Evolutionary conservation across 2,113 vertebrate genomes (phyloP).

Genomic region (Siniperca chuatsi): DNA sequence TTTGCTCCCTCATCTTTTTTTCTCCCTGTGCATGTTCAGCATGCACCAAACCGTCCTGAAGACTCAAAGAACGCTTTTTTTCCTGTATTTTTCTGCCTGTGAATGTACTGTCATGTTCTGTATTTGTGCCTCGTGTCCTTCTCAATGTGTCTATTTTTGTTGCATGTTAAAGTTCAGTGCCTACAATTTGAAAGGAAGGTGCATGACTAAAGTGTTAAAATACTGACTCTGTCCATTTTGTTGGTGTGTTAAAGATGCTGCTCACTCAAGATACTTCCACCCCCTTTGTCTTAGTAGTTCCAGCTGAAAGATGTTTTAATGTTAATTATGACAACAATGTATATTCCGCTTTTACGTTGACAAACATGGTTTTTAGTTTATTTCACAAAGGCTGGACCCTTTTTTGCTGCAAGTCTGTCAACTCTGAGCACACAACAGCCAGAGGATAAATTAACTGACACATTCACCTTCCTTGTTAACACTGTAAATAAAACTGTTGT

Average conservation of each 20-base stretch:
- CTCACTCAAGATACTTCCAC: constrained; percentile 56
- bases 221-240: constrained; percentile 59
- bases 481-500: constrained; percentile 84
- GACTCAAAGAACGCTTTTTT: constrained; percentile 61
- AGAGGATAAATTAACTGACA: constrained; percentile 58
- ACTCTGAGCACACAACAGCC: constrained; percentile 65
- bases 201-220: constrained; percentile 76
- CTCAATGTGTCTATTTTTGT: constrained; percentile 42
- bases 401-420: constrained; percentile 67
- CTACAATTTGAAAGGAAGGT: constrained; percentile 45
- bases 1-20: neutral
- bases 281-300: constrained; percentile 49
- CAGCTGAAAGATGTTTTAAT: constrained; percentile 47
- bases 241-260: constrained; percentile 74
- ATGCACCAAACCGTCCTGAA: constrained; percentile 52
- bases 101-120: constrained; percentile 50
- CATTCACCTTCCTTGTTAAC: constrained; percentile 65
- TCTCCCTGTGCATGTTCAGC: constrained; percentile 25
- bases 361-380: constrained; percentile 64
- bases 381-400: constrained; percentile 81
- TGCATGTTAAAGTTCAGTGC: constrained; percentile 57
- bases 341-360: constrained; percentile 66
- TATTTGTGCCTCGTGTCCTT: constrained; percentile 58
- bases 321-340: constrained; percentile 66
- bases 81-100: constrained; percentile 35